phyloP scores from a whole-genome alignment of 2,113 vertebrate genomes.

The Hystrix brachyura region DNA sequence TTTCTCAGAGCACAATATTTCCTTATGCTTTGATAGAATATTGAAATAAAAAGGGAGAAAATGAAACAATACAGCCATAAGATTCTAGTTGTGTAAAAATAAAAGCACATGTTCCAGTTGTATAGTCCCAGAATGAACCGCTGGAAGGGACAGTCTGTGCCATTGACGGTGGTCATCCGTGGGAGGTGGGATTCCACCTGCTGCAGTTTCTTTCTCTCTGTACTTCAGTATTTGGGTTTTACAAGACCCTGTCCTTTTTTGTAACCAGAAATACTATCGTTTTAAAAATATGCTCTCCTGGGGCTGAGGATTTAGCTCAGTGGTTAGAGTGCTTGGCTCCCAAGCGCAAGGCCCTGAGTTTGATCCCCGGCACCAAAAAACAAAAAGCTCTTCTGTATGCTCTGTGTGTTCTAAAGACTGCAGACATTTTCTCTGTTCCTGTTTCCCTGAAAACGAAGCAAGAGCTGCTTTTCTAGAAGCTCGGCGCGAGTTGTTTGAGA shows the following conservation, averaged over 20 bases:
- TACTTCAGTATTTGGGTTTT: background rate
- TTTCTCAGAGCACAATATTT: background rate
- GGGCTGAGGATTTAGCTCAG: no score
- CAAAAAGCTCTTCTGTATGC: background rate
- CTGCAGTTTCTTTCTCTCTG: background rate
- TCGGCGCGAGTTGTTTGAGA: accelerated
- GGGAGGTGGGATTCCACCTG: background rate
- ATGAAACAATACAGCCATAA: background rate
- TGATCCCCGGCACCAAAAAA: no score
- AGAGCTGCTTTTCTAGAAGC: background rate
- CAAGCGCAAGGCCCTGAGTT: no score
- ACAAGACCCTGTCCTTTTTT: background rate
- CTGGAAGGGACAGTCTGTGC: background rate
- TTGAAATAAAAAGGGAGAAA: background rate
- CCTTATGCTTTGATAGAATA: background rate
- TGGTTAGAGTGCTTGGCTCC: no score
- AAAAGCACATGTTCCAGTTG: background rate
- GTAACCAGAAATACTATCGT: background rate
- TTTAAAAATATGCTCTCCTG: background rate
- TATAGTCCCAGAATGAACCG: background rate
- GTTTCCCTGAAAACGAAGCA: background rate
- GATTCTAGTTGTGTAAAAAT: background rate
- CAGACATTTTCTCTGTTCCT: background rate
- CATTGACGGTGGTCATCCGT: background rate
- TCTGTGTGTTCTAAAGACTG: background rate